These are phyloP conservation scores for Centropus unirufus DNA, from an alignment of 2,113 vertebrate genomes.

Conservation along the genomic window DNA sequence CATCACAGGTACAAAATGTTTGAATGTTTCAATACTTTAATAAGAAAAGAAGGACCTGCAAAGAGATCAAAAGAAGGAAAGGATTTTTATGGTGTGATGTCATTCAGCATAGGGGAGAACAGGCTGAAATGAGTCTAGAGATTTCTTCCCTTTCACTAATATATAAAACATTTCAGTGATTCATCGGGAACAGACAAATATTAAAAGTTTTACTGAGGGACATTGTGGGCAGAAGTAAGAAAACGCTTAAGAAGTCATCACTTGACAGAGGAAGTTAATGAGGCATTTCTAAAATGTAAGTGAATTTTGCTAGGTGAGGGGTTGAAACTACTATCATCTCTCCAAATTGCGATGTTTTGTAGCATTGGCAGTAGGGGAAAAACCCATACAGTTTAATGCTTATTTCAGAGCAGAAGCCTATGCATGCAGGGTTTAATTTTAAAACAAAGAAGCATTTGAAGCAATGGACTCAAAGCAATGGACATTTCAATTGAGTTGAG, in stretches of 20 bases:
- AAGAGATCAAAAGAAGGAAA: not conserved
- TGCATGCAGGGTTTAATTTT: not conserved
- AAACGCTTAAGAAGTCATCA: not conserved
- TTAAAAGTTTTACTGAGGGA: not conserved
- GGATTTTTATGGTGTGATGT: not conserved
- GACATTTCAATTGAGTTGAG: not conserved
- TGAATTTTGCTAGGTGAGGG: not conserved
- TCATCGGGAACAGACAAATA: not conserved
- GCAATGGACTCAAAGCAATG: rapidly evolving
- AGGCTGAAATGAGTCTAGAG: rapidly evolving
- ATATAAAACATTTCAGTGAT: not conserved
- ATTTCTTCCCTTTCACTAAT: not conserved
- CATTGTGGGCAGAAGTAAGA: not conserved
- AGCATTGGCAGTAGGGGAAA: not conserved
- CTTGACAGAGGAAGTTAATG: not conserved
- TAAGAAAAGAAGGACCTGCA: not conserved
- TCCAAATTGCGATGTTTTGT: rapidly evolving
- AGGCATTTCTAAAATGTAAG: not conserved
- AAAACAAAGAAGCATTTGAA: not conserved
- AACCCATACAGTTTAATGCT: rapidly evolving
- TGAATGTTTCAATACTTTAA: not conserved
- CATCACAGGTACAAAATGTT: not conserved
- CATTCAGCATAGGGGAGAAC: not conserved
- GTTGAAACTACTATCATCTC: rapidly evolving
- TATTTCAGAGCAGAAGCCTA: not conserved